Percentiles rank a stretch among this genome's conserved stretches.
These are phyloP conservation scores for Apistogramma diplotaenia DNA, from an alignment of 2,113 vertebrate genomes.

Conservation along the genomic window DNA sequence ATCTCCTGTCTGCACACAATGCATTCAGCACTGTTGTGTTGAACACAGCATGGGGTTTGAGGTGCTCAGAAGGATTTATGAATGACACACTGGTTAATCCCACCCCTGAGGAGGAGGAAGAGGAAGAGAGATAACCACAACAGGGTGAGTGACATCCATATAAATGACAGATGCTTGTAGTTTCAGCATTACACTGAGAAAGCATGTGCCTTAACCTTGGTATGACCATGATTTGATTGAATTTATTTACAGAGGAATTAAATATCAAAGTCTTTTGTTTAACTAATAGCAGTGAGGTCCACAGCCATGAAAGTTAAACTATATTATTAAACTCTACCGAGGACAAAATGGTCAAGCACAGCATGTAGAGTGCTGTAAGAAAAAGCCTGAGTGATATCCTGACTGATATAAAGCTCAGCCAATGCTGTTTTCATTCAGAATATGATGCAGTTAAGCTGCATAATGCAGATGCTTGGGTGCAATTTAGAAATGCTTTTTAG, in stretches of 20 bases:
- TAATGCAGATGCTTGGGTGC: not conserved
- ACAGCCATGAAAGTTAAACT: not conserved
- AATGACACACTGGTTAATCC: not conserved
- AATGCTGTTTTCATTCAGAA: not conserved
- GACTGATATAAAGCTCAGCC: not conserved
- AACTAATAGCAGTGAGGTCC: slow-evolving; percentile 1
- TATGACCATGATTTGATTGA: not conserved
- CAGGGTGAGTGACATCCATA: not conserved
- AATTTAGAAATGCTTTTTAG: not conserved
- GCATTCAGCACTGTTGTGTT: not conserved
- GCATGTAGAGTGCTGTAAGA: not conserved
- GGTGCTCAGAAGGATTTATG: not conserved
- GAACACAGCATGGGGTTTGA: not conserved
- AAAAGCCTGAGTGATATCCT: not conserved
- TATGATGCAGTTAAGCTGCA: not conserved
- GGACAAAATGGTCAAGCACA: not conserved
- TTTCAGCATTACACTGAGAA: not conserved
- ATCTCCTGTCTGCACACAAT: not conserved
- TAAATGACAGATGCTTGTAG: not conserved
- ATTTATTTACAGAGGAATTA: not conserved
- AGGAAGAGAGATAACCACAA: not conserved
- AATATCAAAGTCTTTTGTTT: slow-evolving; percentile 17
- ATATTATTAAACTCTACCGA: slow-evolving; percentile 21
- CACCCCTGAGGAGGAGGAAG: not conserved
- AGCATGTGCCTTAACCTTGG: slow-evolving; percentile 29